Conservation (phyloP, 1,140 invertebrate genomes). For the Formica selysi region DNA sequence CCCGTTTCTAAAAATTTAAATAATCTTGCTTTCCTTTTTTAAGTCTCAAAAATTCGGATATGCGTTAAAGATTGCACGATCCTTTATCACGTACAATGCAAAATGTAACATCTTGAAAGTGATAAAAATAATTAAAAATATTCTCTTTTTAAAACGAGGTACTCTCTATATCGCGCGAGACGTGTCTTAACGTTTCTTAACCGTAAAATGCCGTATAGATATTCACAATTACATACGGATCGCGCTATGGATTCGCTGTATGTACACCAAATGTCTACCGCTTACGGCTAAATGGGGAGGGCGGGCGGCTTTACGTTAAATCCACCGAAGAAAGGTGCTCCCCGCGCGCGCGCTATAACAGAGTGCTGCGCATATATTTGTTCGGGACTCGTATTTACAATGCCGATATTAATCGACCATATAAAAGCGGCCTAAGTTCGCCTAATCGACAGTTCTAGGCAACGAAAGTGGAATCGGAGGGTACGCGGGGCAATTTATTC, state of each 20-base stretch:
- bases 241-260: slow-evolving; percentile 78
- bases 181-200: slow-evolving; percentile 18
- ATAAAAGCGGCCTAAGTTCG: slow-evolving; percentile 59
- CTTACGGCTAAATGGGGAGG: slow-evolving; percentile 67
- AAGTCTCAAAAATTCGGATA: not conserved
- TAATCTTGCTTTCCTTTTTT: not conserved
- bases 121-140: not conserved
- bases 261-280: slow-evolving; percentile 82
- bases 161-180: not conserved
- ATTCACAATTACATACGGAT: slow-evolving; percentile 59
- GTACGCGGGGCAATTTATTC: slow-evolving; percentile 45
- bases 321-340: slow-evolving; percentile 79
- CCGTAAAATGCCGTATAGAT: slow-evolving; percentile 39
- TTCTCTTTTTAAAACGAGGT: not conserved
- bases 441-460: slow-evolving; percentile 53
- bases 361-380: slow-evolving; percentile 84
- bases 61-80: not conserved
- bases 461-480: slow-evolving; percentile 49
- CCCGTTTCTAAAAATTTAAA: not conserved
- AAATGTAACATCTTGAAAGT: not conserved
- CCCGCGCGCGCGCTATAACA: slow-evolving; percentile 74
- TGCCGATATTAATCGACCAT: slow-evolving; percentile 82
- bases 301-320: slow-evolving; percentile 67
- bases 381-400: slow-evolving; percentile 84
- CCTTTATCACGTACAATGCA: not conserved